Evolutionary conservation across 2,797 vertebrate genomes (phyloP), one percentile per base, ranked within the genome.

Genomic region (Onychomys torridus): DNA sequence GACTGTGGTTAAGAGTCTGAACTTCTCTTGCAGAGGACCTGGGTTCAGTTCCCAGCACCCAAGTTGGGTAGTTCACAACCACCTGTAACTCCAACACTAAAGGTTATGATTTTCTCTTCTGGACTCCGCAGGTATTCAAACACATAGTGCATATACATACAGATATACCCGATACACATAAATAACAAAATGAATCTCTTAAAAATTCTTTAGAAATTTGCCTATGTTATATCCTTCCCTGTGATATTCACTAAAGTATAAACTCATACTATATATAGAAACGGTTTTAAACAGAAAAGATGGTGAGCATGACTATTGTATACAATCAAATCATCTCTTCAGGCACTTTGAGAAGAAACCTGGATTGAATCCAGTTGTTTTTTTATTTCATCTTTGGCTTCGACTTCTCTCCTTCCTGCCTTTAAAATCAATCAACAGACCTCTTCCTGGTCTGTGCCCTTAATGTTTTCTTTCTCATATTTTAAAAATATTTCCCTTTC

Each of bases 351-450:
- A 49, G 92, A 95, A 65, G 90, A 89, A 75, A 37, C 25, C 21
- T 89, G 55, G 69, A 75, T n/a, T 37, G 65, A 32, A 57, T 67
- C 93, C 91, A 95, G 4, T 87, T 89, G 9, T 84, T 84, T 73
- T 96, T 96, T 92, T 90, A 89, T 91, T 95, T 81, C 61, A n/a
- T 96, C 89, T 95, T 95, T 86, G 88, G 65, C 89, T 92, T 96
- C 34, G 55, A 69, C 46, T 90, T 86, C n/a, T 67, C 49, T 94
- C 65, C 94, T 94, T 97, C 83, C 55, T 96, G 93, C 99, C 98
- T 77, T 93, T 93, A 87, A 95, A 96, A 63, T 89, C 96, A 94
- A 87, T 95, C 86, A 96, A 90, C 83, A 91, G 93, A 90, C 37
- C 76, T 97, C 89, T 97, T 97, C 89, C 94, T 89, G 69, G 93